phyloP scores from a whole-genome alignment of 2,797 vertebrate species.

The Halcyon badia region DNA sequence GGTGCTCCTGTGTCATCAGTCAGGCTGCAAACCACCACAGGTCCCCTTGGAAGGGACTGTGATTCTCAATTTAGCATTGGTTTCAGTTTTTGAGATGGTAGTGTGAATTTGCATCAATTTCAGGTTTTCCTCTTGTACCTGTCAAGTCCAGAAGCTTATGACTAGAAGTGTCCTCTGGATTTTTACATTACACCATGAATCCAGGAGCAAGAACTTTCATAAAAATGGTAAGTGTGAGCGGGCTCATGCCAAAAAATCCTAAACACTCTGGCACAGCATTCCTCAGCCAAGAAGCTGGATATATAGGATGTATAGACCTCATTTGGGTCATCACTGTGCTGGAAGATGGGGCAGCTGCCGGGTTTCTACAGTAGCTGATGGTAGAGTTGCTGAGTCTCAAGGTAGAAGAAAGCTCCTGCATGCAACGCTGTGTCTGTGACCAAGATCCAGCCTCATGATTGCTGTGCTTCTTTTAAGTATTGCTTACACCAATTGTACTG shows the following conservation, averaged over 20 bases:
- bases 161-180: not conserved
- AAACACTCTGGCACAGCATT: not conserved
- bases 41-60: not conserved
- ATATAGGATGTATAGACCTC: not conserved
- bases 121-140: not conserved
- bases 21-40: not conserved
- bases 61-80: not conserved
- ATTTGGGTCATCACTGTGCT: not conserved
- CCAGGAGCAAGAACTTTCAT: not conserved
- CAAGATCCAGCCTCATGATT: fast-evolving
- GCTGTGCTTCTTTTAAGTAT: not conserved
- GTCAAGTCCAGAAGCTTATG: not conserved
- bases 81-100: not conserved
- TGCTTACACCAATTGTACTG: not conserved
- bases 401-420: not conserved
- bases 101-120: not conserved
- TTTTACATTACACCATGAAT: not conserved
- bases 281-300: not conserved
- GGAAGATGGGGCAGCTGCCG: not conserved
- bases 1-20: fast-evolving
- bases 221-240: not conserved
- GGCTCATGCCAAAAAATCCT: not conserved
- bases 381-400: not conserved
- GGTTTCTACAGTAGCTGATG: not conserved
- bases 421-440: fast-evolving